Evolutionary conservation across 1,140 invertebrate species (phyloP), one percentile per base, ranked within the genome.

Genomic region (Ceratina japonica): DNA sequence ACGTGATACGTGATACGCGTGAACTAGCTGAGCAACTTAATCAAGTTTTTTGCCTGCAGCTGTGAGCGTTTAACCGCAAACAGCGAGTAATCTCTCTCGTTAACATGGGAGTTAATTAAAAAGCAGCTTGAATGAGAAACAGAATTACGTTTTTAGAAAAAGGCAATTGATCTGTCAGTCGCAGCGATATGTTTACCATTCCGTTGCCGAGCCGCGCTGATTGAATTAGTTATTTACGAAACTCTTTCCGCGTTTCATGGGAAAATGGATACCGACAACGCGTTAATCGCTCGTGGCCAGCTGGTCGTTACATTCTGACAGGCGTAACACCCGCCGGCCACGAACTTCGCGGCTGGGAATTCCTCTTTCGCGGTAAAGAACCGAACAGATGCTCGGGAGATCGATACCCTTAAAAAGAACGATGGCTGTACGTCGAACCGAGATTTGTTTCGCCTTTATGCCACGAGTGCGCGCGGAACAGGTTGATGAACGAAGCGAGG

Each of bases 371-470:
- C 58, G 27, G 15, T 12, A 58, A 71, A 24, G 49, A 49, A 61
- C 12, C 44, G 49, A 27, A 61, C 75, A 62, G 65, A 70, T 49
- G 54, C 13, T 49, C 31, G 49, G 13, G 49, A 31, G 15, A 62
- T 63, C 75, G 20, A 71, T 77, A 54, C 7, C 13, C 15, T 20
- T 12, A 15, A 49, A 44, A 54, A 31, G 5, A 22, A 69, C 70
- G 37, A 24, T 1, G n/a, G 15, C 22, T 5, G 15, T 1, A 22
- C 44, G 27, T 62, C 13, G 16, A 71, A 31, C 49, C n/a, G 52
- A 62, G 66, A 77, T 77, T 77, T 70, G 56, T 77, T 77, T 61
- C 75, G 58, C 68, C 62, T 77, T 77, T 70, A 62, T 77, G 20
- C 1, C 3, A 16, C n/a, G 10, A 44, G 37, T 44, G 49, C 27